These are phyloP conservation scores for Drosophila rellima DNA, from an alignment of 2,888 invertebrate genomes.

Conservation along the genomic window DNA sequence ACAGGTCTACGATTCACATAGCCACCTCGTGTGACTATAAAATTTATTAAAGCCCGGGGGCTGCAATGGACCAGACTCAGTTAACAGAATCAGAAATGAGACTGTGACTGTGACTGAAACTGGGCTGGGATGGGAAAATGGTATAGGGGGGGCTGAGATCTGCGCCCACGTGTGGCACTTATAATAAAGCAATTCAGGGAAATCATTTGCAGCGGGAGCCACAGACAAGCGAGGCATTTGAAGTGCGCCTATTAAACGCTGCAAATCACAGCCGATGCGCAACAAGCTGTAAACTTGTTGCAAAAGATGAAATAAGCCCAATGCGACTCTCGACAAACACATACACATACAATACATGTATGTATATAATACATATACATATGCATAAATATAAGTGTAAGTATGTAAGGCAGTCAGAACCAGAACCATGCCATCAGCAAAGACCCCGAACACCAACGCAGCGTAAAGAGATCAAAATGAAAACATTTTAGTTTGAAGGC, in stretches of 20 bases:
- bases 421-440: slow-evolving; percentile 49
- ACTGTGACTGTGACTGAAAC: background rate
- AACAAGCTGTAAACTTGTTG: slow-evolving; percentile 80
- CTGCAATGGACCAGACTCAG: slow-evolving; percentile 8
- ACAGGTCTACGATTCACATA: slow-evolving; percentile 23
- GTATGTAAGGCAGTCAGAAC: slow-evolving; percentile 38
- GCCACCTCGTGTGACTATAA: slow-evolving; percentile 64
- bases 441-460: slow-evolving; percentile 68
- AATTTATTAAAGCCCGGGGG: slow-evolving; percentile 81
- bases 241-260: slow-evolving; percentile 76
- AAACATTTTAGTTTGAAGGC: slow-evolving; percentile 67
- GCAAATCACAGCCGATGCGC: slow-evolving; percentile 74
- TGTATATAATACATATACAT: background rate
- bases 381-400: slow-evolving; percentile 4
- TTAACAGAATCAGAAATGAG: slow-evolving; percentile 7
- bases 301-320: slow-evolving; percentile 67
- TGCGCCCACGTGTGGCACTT: slow-evolving; percentile 61
- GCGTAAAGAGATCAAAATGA: slow-evolving; percentile 81
- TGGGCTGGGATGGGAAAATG: background rate
- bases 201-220: slow-evolving; percentile 68
- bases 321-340: slow-evolving; percentile 47
- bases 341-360: background rate
- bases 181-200: slow-evolving; percentile 79
- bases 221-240: slow-evolving; percentile 59
- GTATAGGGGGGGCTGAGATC: slow-evolving; percentile 20